Conservation (phyloP, 2,888 invertebrate genomes). For the Maniola hyperantus region DNA sequence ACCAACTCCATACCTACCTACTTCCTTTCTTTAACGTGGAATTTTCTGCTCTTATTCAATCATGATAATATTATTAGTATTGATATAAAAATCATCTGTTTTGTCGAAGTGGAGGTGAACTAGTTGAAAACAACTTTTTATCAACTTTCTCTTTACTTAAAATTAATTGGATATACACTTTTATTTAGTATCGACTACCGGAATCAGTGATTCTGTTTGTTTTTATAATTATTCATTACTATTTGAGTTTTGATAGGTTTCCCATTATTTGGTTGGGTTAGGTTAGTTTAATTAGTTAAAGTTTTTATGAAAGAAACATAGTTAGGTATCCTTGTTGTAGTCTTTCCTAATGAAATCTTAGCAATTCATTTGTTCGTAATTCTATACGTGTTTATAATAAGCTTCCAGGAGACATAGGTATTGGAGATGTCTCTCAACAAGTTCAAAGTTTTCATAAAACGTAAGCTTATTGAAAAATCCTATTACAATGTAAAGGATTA, state of each 20-base stretch:
- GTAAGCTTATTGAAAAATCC: no score
- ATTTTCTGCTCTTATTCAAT: background rate
- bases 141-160: constrained; percentile 26
- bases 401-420: no score
- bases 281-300: background rate
- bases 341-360: no score
- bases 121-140: constrained; percentile 17
- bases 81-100: constrained; percentile 1
- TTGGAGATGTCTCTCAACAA: no score
- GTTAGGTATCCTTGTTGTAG: no score
- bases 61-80: background rate
- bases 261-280: background rate
- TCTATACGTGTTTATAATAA: no score
- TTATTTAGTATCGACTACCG: constrained; percentile 12
- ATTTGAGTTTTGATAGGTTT: background rate
- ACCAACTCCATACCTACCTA: no score
- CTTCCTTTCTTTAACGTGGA: no score
- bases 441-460: no score
- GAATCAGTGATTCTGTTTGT: constrained; percentile 9
- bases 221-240: constrained; percentile 2
- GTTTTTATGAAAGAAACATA: no score
- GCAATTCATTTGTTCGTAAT: no score
- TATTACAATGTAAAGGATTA: no score
- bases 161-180: constrained; percentile 15
- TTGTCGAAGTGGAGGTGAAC: background rate